Evolutionary conservation across 2,797 vertebrate genomes (phyloP).

Genomic region (Chelon auratus): DNA sequence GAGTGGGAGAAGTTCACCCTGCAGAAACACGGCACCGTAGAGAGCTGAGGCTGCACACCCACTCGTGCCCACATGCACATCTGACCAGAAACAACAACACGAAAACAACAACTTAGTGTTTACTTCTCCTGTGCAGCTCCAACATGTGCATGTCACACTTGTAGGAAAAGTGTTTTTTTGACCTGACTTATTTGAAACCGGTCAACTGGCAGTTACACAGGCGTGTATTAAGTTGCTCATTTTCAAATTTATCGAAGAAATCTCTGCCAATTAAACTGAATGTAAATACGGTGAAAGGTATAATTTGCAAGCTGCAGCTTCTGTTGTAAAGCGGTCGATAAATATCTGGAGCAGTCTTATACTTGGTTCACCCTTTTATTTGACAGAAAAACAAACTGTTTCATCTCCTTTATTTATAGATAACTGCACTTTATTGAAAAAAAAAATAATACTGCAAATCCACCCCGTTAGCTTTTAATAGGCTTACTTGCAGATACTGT

Average conservation of each 20-base stretch:
- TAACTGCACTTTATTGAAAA: slow-evolving; percentile 14
- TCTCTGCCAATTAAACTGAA: slow-evolving; percentile 19
- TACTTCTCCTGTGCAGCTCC: slow-evolving; percentile 31
- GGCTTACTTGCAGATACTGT: not conserved
- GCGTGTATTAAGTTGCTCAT: slow-evolving; percentile 3
- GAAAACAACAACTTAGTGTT: slow-evolving; percentile 57
- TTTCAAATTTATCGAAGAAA: slow-evolving; percentile 30
- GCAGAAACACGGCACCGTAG: slow-evolving; percentile 65
- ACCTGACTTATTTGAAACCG: slow-evolving; percentile 28
- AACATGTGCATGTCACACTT: slow-evolving; percentile 23
- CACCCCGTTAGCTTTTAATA: slow-evolving; percentile 10
- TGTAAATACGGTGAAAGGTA: slow-evolving; percentile 19
- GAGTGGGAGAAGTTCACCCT: slow-evolving; percentile 82
- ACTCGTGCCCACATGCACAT: slow-evolving; percentile 65
- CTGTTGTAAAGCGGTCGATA: slow-evolving; percentile 18
- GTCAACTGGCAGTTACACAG: not conserved
- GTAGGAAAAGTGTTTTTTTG: slow-evolving; percentile 11
- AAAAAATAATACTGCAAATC: slow-evolving; percentile 12
- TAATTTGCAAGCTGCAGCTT: slow-evolving; percentile 39
- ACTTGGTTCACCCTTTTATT: slow-evolving; percentile 41
- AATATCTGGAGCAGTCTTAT: slow-evolving; percentile 32
- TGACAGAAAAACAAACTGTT: slow-evolving; percentile 36
- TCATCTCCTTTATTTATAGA: slow-evolving; percentile 22
- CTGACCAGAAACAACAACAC: slow-evolving; percentile 57
- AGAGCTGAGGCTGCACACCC: slow-evolving; percentile 70